Percentiles rank a stretch among this genome's conserved stretches.
phyloP scores from a whole-genome alignment of 2,113 vertebrate genomes.

The Etheostoma spectabile region DNA sequence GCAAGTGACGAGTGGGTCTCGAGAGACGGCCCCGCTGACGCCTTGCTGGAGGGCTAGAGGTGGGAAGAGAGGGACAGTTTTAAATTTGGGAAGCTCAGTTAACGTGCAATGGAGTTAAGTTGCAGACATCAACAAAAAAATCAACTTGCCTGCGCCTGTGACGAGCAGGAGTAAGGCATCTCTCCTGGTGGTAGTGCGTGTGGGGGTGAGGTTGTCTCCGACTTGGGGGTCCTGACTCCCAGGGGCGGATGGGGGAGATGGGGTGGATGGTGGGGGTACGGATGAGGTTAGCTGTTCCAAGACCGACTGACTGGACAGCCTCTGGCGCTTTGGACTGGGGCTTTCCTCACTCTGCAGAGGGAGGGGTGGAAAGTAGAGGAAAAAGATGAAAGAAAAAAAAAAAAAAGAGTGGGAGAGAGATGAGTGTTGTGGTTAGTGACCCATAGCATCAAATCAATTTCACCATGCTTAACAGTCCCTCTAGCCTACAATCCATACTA shows the following conservation, averaged over 20 bases:
- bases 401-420: constrained; percentile 27
- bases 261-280: constrained; percentile 88
- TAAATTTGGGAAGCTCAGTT: background rate
- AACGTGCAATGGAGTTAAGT: background rate
- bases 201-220: constrained; percentile 90
- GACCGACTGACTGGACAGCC: constrained; percentile 93
- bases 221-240: constrained; percentile 93
- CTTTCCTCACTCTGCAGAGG: constrained; percentile 91
- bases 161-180: constrained; percentile 94
- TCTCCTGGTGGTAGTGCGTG: constrained; percentile 93
- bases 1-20: constrained; percentile 90
- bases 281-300: constrained; percentile 93
- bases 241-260: constrained; percentile 98
- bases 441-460: constrained; percentile 63
- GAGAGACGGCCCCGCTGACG: constrained; percentile 94
- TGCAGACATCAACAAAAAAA: background rate
- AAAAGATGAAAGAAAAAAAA: constrained; percentile 10
- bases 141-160: constrained; percentile 91
- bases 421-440: constrained; percentile 64
- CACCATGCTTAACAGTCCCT: constrained; percentile 40
- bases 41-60: constrained; percentile 90
- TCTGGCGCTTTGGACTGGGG: constrained; percentile 96
- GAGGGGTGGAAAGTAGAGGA: constrained; percentile 16
- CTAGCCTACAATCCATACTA: constrained; percentile 36
- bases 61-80: background rate